phyloP scores from a whole-genome alignment of 1,140 invertebrate genomes.

The Cyphomyrmex costatus region DNA sequence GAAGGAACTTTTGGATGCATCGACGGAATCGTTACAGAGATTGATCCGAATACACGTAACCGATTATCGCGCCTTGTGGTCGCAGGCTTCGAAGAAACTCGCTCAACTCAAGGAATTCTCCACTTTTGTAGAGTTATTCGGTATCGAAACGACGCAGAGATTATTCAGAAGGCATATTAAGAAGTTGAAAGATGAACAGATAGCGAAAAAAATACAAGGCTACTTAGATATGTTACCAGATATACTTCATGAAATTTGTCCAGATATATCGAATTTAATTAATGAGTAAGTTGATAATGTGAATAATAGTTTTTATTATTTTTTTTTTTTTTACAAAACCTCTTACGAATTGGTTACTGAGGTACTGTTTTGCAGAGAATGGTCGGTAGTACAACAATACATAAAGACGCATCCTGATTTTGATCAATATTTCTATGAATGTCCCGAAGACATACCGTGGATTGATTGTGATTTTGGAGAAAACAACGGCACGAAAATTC shows the following conservation, averaged over 20 bases:
- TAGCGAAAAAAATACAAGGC: constrained; percentile 92
- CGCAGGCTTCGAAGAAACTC: constrained; percentile 94
- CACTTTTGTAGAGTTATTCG: constrained; percentile 97
- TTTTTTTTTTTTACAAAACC: constrained; percentile 11
- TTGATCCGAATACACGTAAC: constrained; percentile 94
- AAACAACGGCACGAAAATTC: constrained; percentile 92
- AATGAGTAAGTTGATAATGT: constrained; percentile 88
- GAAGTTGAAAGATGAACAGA: constrained; percentile 94
- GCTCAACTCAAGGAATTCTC: constrained; percentile 95
- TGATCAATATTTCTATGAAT: constrained; percentile 96
- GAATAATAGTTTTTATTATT: constrained; percentile 1
- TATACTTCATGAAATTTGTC: constrained; percentile 93
- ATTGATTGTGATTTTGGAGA: constrained; percentile 92
- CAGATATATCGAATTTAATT: constrained; percentile 92
- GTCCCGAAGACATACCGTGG: constrained; percentile 93
- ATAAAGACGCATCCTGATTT: constrained; percentile 96
- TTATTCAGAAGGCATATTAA: constrained; percentile 94
- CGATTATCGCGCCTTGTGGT: constrained; percentile 95
- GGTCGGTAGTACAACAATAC: constrained; percentile 94
- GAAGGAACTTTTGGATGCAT: constrained; percentile 95
- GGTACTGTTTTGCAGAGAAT: constrained; percentile 90
- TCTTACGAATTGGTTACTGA: not conserved
- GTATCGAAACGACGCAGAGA: constrained; percentile 93
- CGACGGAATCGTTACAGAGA: constrained; percentile 95
- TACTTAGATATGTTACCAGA: constrained; percentile 94